phyloP scores from a whole-genome alignment of 2,797 vertebrate genomes.

The Phataginus tetradactyla region DNA sequence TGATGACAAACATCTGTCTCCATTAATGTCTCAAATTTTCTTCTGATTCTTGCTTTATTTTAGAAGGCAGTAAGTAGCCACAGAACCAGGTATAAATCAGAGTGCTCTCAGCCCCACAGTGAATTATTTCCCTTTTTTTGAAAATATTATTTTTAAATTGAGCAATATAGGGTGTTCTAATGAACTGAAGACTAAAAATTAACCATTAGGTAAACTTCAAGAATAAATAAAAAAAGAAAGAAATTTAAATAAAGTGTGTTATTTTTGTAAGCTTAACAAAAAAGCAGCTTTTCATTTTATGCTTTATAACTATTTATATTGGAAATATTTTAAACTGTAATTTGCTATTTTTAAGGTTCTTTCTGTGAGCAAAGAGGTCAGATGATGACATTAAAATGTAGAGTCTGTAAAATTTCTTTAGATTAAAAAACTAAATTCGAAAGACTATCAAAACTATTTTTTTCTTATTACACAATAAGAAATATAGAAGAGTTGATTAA shows the following conservation, averaged over 20 bases:
- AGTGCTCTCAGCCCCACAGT: background rate
- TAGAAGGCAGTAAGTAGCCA: background rate
- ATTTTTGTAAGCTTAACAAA: background rate
- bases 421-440: constrained; percentile 61
- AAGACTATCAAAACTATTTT: constrained; percentile 58
- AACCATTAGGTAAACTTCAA: background rate
- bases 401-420: background rate
- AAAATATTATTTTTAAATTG: background rate
- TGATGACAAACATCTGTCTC: background rate
- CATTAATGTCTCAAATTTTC: background rate
- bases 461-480: constrained; percentile 65
- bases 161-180: background rate
- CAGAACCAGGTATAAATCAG: background rate
- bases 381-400: background rate
- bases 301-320: background rate
- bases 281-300: background rate
- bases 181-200: background rate
- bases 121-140: background rate
- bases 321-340: background rate
- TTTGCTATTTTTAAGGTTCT: background rate
- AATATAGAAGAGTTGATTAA: constrained; percentile 66
- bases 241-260: background rate
- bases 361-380: background rate
- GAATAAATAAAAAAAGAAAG: background rate
- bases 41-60: background rate